phyloP scores from a whole-genome alignment of 2,113 vertebrate genomes.

The Macaca nemestrina region DNA sequence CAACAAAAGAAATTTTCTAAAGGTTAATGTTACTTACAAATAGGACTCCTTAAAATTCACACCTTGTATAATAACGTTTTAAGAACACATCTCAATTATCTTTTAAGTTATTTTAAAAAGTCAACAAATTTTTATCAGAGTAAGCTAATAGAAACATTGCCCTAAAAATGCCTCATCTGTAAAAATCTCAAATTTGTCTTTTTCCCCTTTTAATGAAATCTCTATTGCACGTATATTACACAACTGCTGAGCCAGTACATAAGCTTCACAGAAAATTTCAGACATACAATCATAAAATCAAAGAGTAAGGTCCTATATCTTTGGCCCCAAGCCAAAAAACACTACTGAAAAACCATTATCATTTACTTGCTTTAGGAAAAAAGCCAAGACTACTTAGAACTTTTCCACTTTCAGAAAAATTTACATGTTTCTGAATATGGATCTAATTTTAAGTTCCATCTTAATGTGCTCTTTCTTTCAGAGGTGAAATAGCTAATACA shows the following conservation, averaged over 20 bases:
- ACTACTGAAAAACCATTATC: slow-evolving; percentile 12
- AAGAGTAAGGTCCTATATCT: neutral
- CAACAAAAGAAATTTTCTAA: neutral
- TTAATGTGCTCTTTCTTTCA: slow-evolving; percentile 26
- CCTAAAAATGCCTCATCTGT: neutral
- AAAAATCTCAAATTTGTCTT: slow-evolving; percentile 24
- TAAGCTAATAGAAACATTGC: neutral
- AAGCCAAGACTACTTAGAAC: neutral
- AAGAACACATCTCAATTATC: slow-evolving; percentile 10
- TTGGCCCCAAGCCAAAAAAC: neutral
- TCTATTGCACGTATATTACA: neutral
- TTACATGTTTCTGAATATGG: neutral
- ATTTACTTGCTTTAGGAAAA: slow-evolving; percentile 11
- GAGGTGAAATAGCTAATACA: neutral
- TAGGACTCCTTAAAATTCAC: slow-evolving; percentile 38
- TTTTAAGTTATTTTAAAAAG: slow-evolving; percentile 44
- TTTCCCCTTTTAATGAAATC: slow-evolving; percentile 38
- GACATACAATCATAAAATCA: neutral
- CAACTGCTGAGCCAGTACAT: neutral
- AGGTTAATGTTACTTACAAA: slow-evolving; percentile 32
- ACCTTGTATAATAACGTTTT: neutral
- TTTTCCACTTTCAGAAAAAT: slow-evolving; percentile 43
- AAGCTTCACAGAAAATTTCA: neutral
- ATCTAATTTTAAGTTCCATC: neutral
- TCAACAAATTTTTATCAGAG: slow-evolving; percentile 24